Base-by-base conservation (phyloP, 2,888 invertebrate genomes). In the Caradrina kadenii region DNA sequence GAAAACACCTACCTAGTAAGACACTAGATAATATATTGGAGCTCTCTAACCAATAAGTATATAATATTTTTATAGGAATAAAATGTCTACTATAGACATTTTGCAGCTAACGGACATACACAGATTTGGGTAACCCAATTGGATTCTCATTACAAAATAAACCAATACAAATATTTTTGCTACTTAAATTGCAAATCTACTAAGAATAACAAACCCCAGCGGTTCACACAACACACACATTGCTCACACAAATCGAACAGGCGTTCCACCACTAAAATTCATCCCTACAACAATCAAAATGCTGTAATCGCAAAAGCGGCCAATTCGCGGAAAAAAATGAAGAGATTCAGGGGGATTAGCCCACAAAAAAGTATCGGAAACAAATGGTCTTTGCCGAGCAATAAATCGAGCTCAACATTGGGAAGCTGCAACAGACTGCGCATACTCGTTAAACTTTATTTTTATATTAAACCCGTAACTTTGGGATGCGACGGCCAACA, bases 381-480 rank as follows among this genome's bases (percentile, higher is more conserved):
- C 90, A 90, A 92, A 93, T 91, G 90, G 90, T 90, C 85, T 87
- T 87, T 83, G 84, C 87, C 82, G 81, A 85, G 91, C 93, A 92
- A 94, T 95, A 95, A 94, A 94, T 94, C 91, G 91, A 81, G 92
- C 91, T 93, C 91, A 92, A 91, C 92, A 94, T 92, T 93, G 92
- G 88, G 87, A 89, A 87, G 89, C 89, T 90, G 92, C 93, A 91
- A 87, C 94, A 93, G 90, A 89, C 92, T 93, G 94, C 89, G 88
- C 87, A 84, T 88, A 87, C 92, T 92, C 94, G 94, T 94, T 93
- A 93, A 93, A 94, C 92, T 94, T 95, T 94, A 94, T 94, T 94
- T 94, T 94, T 94, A 93, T 93, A 94, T 94, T 93, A 93, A 93
- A 92, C 88, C 93, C 93, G 93, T 94, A 94, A 95, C 93, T 94